phyloP scores from a whole-genome alignment of 2,113 vertebrate species.

The Ornithorhynchus anatinus region DNA sequence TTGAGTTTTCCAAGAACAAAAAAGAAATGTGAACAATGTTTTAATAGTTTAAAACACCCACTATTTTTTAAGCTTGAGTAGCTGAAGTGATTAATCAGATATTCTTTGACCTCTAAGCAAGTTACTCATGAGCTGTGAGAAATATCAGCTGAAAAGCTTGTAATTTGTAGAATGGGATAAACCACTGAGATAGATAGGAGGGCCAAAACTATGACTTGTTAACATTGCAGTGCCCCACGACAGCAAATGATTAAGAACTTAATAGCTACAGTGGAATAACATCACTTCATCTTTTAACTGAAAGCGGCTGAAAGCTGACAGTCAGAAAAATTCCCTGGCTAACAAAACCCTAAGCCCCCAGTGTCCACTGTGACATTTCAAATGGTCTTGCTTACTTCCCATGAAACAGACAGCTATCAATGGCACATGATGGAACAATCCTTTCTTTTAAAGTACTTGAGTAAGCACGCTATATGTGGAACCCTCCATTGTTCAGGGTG shows the following conservation, averaged over 20 bases:
- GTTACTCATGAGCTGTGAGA: constrained; percentile 7
- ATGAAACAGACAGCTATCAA: not conserved
- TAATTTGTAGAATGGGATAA: constrained; percentile 5
- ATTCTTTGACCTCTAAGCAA: constrained; percentile 15
- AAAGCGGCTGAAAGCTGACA: not conserved
- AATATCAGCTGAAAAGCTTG: not conserved
- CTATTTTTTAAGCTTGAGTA: not conserved
- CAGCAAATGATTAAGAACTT: not conserved
- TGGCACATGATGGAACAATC: not conserved
- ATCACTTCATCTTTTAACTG: constrained; percentile 2
- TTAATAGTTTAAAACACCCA: not conserved
- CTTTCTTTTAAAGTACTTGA: not conserved
- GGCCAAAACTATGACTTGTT: not conserved
- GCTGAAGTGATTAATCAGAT: not conserved
- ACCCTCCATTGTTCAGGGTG: not conserved
- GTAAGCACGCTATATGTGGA: constrained; percentile 1
- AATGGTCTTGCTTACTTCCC: not conserved
- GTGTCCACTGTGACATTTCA: not conserved
- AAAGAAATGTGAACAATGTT: not conserved
- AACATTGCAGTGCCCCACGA: not conserved
- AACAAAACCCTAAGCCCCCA: not conserved
- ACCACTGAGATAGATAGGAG: constrained; percentile 5
- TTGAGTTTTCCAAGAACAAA: constrained; percentile 10
- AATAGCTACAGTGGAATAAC: not conserved
- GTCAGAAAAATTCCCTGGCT: constrained; percentile 16